Conservation (phyloP, 2,113 vertebrate genomes). For the Microtus ochrogaster region DNA sequence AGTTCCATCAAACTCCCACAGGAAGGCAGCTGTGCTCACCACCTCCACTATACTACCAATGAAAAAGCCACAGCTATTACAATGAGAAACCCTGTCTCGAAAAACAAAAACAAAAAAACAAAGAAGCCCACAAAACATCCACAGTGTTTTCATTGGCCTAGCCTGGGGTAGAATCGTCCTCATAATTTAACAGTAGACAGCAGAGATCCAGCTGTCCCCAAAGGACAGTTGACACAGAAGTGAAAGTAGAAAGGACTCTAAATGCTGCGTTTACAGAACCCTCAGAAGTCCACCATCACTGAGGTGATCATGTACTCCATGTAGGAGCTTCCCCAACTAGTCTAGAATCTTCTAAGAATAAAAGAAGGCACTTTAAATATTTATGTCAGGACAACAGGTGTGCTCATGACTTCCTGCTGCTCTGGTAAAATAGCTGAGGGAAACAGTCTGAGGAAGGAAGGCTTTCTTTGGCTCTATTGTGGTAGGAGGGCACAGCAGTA, state of each 20-base stretch:
- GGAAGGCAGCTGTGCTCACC: conserved; percentile 88
- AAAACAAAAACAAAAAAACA: background rate
- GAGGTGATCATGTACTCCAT: background rate
- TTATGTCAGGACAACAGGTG: background rate
- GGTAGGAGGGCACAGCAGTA: no score
- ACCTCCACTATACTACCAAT: conserved; percentile 89
- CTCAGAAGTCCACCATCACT: background rate
- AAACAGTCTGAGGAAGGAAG: background rate
- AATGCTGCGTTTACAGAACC: background rate
- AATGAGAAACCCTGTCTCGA: background rate
- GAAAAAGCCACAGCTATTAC: background rate
- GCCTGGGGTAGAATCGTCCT: background rate
- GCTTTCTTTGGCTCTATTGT: background rate
- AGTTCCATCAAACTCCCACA: background rate
- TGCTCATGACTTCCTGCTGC: background rate
- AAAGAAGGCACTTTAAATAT: background rate
- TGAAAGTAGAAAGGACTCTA: background rate
- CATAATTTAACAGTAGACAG: background rate
- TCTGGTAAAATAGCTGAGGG: background rate
- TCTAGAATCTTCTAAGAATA: background rate
- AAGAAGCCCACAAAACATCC: background rate
- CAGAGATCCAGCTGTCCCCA: background rate
- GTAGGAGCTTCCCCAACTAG: background rate
- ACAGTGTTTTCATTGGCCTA: background rate
- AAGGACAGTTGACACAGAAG: background rate